phyloP scores from a whole-genome alignment of 2,888 invertebrate species.

The Eustalomyia histrio region DNA sequence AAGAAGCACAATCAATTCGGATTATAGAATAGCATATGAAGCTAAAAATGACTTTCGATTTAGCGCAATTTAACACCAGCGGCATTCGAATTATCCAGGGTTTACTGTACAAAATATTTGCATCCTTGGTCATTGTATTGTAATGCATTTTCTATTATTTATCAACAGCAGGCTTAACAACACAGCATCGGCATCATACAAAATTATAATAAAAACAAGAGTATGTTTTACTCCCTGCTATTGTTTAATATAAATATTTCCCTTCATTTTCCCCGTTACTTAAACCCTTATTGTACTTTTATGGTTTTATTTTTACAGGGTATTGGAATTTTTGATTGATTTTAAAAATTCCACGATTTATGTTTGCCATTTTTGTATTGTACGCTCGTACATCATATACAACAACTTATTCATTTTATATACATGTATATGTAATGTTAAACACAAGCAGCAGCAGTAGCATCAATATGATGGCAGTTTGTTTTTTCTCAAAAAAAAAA shows the following conservation, averaged over 20 bases:
- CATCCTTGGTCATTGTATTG: constrained; percentile 48
- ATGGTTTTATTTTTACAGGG: constrained; percentile 45
- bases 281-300: constrained; percentile 10
- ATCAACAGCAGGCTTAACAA: constrained; percentile 60
- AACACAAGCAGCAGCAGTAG: not conserved
- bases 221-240: constrained; percentile 15
- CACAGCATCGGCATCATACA: not conserved
- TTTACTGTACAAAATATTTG: constrained; percentile 38
- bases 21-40: too few relatives aligned
- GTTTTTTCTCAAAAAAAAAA: not conserved
- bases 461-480: not conserved
- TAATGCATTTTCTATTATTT: constrained; percentile 67
- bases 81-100: too few relatives aligned
- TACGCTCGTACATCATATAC: constrained; percentile 56
- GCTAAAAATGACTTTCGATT: too few relatives aligned
- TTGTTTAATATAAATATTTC: constrained; percentile 4
- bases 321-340: constrained; percentile 67
- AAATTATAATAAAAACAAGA: constrained; percentile 5
- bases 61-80: too few relatives aligned
- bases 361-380: constrained; percentile 62
- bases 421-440: constrained; percentile 19
- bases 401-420: constrained; percentile 48
- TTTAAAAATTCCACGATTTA: constrained; percentile 67
- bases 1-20: too few relatives aligned
- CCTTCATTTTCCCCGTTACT: not conserved